A percentile compares a stretch with the other conserved stretches of the same genome.
These are phyloP conservation scores for Saimiri boliviensis DNA, from an alignment of 2,113 vertebrate species.

Conservation along the genomic window DNA sequence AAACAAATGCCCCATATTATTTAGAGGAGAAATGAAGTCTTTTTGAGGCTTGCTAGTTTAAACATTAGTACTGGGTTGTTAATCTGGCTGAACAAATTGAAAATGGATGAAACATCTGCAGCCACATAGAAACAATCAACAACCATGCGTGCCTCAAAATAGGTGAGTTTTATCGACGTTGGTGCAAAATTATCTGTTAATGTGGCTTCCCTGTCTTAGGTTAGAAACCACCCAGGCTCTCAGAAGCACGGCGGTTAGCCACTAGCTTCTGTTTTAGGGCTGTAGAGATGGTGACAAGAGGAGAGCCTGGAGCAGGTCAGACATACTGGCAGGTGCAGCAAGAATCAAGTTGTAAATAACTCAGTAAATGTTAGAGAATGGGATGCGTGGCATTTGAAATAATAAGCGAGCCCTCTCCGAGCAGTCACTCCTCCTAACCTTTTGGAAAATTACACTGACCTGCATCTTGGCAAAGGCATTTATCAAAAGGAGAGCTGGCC, in stretches of 20 bases:
- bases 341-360: constrained; percentile 70
- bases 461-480: constrained; percentile 67
- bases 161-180: constrained; percentile 49
- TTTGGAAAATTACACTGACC: constrained; percentile 66
- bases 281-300: constrained; percentile 25
- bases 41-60: constrained; percentile 37
- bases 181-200: background rate
- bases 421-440: constrained; percentile 64
- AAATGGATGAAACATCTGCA: constrained; percentile 12
- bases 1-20: background rate
- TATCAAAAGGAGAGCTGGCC: constrained; percentile 38
- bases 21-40: constrained; percentile 38
- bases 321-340: constrained; percentile 41
- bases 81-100: constrained; percentile 58
- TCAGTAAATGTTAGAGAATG: constrained; percentile 63
- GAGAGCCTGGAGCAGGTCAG: constrained; percentile 49
- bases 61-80: constrained; percentile 47
- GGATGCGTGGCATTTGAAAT: constrained; percentile 81
- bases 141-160: constrained; percentile 27
- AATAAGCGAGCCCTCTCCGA: constrained; percentile 59
- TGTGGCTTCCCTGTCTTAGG: background rate
- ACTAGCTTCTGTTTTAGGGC: background rate
- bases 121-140: background rate
- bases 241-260: background rate
- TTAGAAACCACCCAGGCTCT: background rate